phyloP scores from a whole-genome alignment of 2,797 vertebrate genomes.

The Anas acuta region DNA sequence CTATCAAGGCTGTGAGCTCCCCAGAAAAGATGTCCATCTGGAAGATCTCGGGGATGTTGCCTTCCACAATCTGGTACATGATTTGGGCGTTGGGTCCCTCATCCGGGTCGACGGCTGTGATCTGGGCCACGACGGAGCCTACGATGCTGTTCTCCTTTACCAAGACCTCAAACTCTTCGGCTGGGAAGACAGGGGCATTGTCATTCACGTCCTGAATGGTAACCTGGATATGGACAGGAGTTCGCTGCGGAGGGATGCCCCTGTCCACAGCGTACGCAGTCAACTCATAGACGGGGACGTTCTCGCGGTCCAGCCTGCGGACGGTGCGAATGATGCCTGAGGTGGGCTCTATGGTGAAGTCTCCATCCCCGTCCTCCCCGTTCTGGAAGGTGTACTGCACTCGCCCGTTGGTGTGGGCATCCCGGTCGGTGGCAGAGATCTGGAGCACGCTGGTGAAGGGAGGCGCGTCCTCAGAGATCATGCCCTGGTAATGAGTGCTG shows the following conservation, averaged over 20 bases:
- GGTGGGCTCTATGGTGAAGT: slow-evolving; percentile 97
- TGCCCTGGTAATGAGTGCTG: slow-evolving; percentile 91
- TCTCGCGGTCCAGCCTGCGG: slow-evolving; percentile 92
- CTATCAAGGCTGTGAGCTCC: slow-evolving; percentile 96
- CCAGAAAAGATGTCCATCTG: slow-evolving; percentile 99
- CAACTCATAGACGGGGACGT: slow-evolving; percentile 91
- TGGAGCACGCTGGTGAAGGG: slow-evolving; percentile 97
- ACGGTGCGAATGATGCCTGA: slow-evolving; percentile 95
- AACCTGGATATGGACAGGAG: slow-evolving; percentile 94
- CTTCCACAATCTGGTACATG: slow-evolving; percentile 99
- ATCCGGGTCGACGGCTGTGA: slow-evolving; percentile 93
- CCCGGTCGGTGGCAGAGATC: slow-evolving; percentile 95
- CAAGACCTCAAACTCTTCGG: slow-evolving; percentile 94
- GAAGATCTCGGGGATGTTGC: slow-evolving; percentile 98
- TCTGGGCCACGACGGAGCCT: slow-evolving; percentile 94
- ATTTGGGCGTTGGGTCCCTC: slow-evolving; percentile 96
- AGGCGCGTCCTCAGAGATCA: slow-evolving; percentile 94
- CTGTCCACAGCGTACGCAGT: slow-evolving; percentile 95
- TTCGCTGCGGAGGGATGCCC: slow-evolving; percentile 91
- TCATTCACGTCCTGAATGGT: slow-evolving; percentile 95
- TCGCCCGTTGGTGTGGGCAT: slow-evolving; percentile 93
- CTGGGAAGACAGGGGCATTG: slow-evolving; percentile 95
- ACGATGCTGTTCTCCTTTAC: slow-evolving; percentile 98
- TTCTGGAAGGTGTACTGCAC: slow-evolving; percentile 99
- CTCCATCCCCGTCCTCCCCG: slow-evolving; percentile 95